phyloP scores from a whole-genome alignment of 2,888 invertebrate genomes.

The Drosophila hawaiiensis region DNA sequence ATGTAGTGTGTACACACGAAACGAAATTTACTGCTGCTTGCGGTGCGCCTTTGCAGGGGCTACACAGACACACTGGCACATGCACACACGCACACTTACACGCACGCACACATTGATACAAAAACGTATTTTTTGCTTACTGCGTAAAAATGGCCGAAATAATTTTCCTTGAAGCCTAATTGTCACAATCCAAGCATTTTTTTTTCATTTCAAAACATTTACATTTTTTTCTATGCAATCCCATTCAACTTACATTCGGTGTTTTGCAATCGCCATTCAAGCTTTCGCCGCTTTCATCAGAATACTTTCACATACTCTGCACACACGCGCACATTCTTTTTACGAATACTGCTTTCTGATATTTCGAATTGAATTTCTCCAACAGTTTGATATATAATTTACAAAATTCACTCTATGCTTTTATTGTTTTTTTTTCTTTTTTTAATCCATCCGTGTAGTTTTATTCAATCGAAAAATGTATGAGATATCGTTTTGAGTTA shows the following conservation, averaged over 20 bases:
- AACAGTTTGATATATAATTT: slow-evolving; percentile 32
- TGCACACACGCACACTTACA: slow-evolving; percentile 11
- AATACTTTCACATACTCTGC: slow-evolving; percentile 47
- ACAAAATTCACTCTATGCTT: slow-evolving; percentile 44
- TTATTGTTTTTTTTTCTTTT: slow-evolving; percentile 11
- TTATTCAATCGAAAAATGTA: slow-evolving; percentile 36
- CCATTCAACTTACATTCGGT: slow-evolving; percentile 52
- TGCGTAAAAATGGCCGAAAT: slow-evolving; percentile 63
- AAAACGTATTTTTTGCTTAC: slow-evolving; percentile 50
- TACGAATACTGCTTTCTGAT: slow-evolving; percentile 26
- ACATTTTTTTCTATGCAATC: slow-evolving; percentile 21
- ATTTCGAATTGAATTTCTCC: slow-evolving; percentile 19
- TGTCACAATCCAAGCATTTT: slow-evolving; percentile 29
- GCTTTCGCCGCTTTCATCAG: slow-evolving; percentile 56
- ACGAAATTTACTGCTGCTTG: slow-evolving; percentile 69
- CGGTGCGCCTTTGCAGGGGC: slow-evolving; percentile 55
- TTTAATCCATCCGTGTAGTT: slow-evolving; percentile 37
- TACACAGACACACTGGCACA: slow-evolving; percentile 21
- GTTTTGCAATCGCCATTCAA: slow-evolving; percentile 44
- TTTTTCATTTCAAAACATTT: slow-evolving; percentile 32
- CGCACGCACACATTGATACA: slow-evolving; percentile 20
- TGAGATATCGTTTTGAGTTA: slow-evolving; percentile 27
- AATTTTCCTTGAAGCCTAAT: slow-evolving; percentile 39
- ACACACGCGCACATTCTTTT: slow-evolving; percentile 45
- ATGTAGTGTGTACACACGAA: slow-evolving; percentile 48